Evolutionary conservation across 2,113 vertebrate genomes (phyloP).

Genomic region (Hydrochoerus hydrochaeris): DNA sequence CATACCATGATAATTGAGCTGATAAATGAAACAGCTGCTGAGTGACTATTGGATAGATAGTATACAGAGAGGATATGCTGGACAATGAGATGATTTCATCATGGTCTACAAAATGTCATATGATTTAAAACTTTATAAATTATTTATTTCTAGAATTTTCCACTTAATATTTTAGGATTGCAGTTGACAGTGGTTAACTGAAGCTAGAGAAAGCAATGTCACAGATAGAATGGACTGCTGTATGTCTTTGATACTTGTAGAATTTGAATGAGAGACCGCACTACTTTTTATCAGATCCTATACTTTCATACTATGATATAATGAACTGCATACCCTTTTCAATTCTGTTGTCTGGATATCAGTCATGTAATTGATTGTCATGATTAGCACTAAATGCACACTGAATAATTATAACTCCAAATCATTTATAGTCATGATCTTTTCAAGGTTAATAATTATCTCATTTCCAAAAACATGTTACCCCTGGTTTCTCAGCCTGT

Average conservation of each 20-base stretch:
- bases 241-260: neutral
- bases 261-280: neutral
- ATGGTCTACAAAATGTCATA: neutral
- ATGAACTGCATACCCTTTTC: neutral
- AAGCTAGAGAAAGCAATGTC: neutral
- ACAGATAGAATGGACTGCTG: neutral
- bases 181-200: neutral
- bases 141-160: neutral
- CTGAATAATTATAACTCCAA: neutral
- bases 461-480: slow-evolving; percentile 27
- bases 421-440: neutral
- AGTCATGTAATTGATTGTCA: neutral
- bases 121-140: neutral
- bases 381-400: neutral
- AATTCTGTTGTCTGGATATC: neutral
- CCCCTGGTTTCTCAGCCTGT: neutral
- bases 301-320: neutral
- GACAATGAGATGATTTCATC: neutral
- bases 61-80: neutral
- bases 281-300: neutral
- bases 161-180: neutral
- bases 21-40: neutral
- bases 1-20: neutral
- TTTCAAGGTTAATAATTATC: slow-evolving; percentile 4
- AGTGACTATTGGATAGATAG: neutral